These are phyloP conservation scores for Trachelus stipa DNA, from an alignment of 2,888 invertebrate genomes.

Conservation along the genomic window DNA sequence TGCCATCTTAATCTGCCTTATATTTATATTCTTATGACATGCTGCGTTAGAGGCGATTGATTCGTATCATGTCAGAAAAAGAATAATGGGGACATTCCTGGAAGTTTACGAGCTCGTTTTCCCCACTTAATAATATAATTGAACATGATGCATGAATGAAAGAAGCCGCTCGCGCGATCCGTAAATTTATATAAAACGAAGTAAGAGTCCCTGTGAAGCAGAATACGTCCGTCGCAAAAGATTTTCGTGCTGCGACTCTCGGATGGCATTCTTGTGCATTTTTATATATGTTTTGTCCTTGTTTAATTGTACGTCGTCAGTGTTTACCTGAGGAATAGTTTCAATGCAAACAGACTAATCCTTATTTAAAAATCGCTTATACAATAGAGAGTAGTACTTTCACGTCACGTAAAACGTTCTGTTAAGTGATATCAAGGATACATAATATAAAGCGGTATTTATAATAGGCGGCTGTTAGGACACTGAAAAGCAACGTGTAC, in stretches of 20 bases:
- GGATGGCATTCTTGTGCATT: not conserved
- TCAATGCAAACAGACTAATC: not conserved
- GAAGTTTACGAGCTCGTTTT: not conserved
- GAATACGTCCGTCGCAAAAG: not conserved
- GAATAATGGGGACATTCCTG: not conserved
- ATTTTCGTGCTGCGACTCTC: not conserved
- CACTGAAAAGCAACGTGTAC: slow-evolving; percentile 57
- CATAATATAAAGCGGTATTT: slow-evolving; percentile 48
- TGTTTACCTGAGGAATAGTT: not conserved
- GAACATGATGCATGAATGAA: not conserved
- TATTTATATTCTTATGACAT: not conserved
- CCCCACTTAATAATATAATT: not conserved
- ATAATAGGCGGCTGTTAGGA: slow-evolving; percentile 57
- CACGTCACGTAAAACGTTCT: slow-evolving; percentile 26
- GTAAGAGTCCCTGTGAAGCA: not conserved
- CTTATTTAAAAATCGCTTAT: not conserved
- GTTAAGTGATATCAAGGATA: slow-evolving; percentile 34
- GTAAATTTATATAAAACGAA: not conserved
- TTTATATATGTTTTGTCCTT: not conserved
- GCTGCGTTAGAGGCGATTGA: not conserved
- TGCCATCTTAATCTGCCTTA: not conserved
- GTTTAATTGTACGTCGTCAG: not conserved
- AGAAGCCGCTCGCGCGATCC: not conserved
- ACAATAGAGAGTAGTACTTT: slow-evolving; percentile 5
- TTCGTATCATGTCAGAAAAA: not conserved